Evolutionary conservation across 2,888 invertebrate genomes (phyloP).

Genomic region (Acrocera orbiculus): DNA sequence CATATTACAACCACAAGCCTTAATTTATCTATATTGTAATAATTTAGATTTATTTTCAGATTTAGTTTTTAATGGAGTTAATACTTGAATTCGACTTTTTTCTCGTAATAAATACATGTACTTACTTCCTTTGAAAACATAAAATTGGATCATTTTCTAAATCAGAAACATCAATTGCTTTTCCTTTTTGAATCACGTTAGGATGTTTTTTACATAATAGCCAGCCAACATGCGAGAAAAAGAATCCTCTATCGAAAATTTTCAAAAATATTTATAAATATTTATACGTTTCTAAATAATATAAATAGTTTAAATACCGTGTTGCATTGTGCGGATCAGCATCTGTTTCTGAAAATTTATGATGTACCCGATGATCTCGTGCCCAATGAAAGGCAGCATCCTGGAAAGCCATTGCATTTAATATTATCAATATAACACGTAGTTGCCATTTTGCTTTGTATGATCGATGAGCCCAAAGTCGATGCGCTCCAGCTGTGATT

Average conservation of each 20-base stretch:
- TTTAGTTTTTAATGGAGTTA: too few species aligned
- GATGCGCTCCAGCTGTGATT: conserved; percentile 91
- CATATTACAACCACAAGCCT: too few species aligned
- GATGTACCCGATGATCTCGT: conserved; percentile 69
- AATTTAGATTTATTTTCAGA: too few species aligned
- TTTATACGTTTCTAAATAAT: background rate
- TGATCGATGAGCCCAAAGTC: conserved; percentile 88
- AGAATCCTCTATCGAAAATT: conserved; percentile 55
- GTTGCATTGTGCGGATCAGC: conserved; percentile 88
- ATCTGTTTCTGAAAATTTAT: conserved; percentile 85
- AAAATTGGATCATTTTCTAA: conserved; percentile 64
- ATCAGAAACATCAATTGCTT: conserved; percentile 69
- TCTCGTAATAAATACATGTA: too few species aligned
- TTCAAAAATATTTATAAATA: background rate
- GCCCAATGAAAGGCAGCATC: conserved; percentile 65
- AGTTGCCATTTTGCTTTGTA: conserved; percentile 91
- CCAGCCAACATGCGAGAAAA: conserved; percentile 95
- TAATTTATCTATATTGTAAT: too few species aligned
- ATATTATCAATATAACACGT: conserved; percentile 55
- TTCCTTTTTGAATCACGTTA: conserved; percentile 71
- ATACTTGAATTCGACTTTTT: too few species aligned
- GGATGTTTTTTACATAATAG: conserved; percentile 79
- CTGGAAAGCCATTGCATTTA: conserved; percentile 85
- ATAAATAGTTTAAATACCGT: conserved; percentile 14
- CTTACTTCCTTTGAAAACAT: conserved; percentile 76